Conservation (phyloP, 2,113 vertebrate genomes). For the Sclerurus mexicanus region DNA sequence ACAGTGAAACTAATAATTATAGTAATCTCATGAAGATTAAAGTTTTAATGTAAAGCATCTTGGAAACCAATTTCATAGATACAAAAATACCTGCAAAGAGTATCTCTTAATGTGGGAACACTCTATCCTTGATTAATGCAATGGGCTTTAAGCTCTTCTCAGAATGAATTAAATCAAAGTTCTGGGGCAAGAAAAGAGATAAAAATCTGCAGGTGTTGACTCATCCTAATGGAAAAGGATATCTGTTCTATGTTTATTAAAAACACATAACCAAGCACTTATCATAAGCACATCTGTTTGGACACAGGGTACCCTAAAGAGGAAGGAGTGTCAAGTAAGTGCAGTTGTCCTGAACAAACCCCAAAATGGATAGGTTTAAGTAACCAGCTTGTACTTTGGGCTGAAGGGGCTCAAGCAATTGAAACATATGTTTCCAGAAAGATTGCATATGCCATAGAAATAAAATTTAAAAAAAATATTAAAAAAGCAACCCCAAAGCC, state of each 20-base stretch:
- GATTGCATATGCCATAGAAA: background rate
- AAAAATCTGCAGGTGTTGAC: background rate
- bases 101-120: slow-evolving; percentile 39
- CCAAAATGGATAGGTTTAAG: background rate
- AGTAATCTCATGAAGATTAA: slow-evolving; percentile 46
- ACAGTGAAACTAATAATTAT: slow-evolving; percentile 47
- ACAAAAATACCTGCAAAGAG: background rate
- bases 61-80: slow-evolving; percentile 42
- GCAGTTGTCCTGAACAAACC: background rate
- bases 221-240: background rate
- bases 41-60: slow-evolving; percentile 48
- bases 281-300: background rate
- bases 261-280: background rate
- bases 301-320: background rate
- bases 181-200: background rate
- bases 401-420: background rate
- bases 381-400: background rate
- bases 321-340: background rate
- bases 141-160: background rate
- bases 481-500: background rate
- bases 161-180: background rate
- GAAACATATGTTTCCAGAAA: background rate
- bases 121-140: background rate
- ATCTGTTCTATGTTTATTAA: background rate
- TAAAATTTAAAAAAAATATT: background rate